Evolutionary conservation across 2,888 invertebrate genomes (phyloP).

Genomic region (Boloria euphrosyne): DNA sequence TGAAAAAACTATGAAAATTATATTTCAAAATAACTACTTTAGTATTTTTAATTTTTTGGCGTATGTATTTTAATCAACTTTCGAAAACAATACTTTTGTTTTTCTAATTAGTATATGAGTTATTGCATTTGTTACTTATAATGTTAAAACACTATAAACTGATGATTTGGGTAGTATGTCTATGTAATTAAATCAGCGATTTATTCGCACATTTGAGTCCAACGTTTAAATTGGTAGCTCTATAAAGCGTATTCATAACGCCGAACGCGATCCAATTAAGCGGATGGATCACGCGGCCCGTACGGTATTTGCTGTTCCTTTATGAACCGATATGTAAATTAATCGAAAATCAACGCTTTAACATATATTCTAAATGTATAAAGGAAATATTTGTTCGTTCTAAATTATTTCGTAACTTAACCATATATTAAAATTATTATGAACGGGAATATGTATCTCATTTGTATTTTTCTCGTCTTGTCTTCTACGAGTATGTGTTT

Average conservation of each 20-base stretch:
- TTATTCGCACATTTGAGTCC: slow-evolving; percentile 12
- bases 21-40: too few relatives aligned
- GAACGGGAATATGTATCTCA: too few relatives aligned
- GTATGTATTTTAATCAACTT: too few relatives aligned
- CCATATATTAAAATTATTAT: too few relatives aligned
- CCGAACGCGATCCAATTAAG: slow-evolving; percentile 20
- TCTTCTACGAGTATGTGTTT: too few relatives aligned
- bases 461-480: too few relatives aligned
- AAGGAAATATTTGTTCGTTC: neutral
- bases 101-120: too few relatives aligned
- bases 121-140: too few relatives aligned
- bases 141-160: too few relatives aligned
- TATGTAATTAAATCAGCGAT: slow-evolving; percentile 6
- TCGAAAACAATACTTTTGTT: too few relatives aligned
- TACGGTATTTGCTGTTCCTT: slow-evolving; percentile 17
- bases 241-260: slow-evolving; percentile 10
- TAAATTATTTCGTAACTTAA: neutral
- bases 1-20: too few relatives aligned
- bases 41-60: too few relatives aligned
- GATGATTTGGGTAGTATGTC: neutral
- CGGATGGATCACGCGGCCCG: slow-evolving; percentile 1
- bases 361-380: neutral
- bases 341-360: slow-evolving; percentile 16
- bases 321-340: slow-evolving; percentile 18
- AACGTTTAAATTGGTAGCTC: slow-evolving; percentile 3